These are phyloP conservation scores for Dendroctonus ponderosae DNA, from an alignment of 1,140 invertebrate genomes.

Conservation along the genomic window DNA sequence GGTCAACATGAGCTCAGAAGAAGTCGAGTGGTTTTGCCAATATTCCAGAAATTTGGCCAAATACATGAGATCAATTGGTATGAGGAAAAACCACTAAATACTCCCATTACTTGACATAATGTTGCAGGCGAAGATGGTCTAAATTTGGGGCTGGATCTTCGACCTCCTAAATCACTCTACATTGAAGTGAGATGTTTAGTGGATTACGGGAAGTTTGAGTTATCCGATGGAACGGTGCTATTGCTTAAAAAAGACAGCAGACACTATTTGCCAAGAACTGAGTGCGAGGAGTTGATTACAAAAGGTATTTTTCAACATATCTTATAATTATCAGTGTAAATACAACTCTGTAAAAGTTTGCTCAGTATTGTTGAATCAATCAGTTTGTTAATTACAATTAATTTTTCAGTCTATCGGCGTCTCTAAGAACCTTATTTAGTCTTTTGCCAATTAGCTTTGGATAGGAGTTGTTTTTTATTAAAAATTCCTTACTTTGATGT, in stretches of 20 bases:
- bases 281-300: constrained; percentile 88
- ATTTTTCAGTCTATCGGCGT: constrained; percentile 38
- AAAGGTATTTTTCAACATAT: constrained; percentile 89
- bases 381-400: neutral
- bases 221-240: constrained; percentile 88
- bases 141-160: constrained; percentile 84
- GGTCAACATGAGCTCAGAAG: constrained; percentile 74
- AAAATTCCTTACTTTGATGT: constrained; percentile 89
- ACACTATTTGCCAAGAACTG: constrained; percentile 83
- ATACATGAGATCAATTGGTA: constrained; percentile 71
- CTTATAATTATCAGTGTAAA: constrained; percentile 30
- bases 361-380: neutral
- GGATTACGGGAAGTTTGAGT: constrained; percentile 92
- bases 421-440: constrained; percentile 58
- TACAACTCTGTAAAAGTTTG: neutral
- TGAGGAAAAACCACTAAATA: neutral
- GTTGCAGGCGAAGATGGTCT: constrained; percentile 76
- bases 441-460: constrained; percentile 79
- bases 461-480: constrained; percentile 82
- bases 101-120: neutral
- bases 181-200: constrained; percentile 86
- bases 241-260: constrained; percentile 89
- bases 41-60: constrained; percentile 84
- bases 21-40: constrained; percentile 82
- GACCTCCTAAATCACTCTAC: constrained; percentile 88